A percentile compares a stretch with the other conserved stretches of the same genome.
These are phyloP conservation scores for Cichladusa arquata DNA, from an alignment of 2,113 vertebrate genomes.

Conservation along the genomic window DNA sequence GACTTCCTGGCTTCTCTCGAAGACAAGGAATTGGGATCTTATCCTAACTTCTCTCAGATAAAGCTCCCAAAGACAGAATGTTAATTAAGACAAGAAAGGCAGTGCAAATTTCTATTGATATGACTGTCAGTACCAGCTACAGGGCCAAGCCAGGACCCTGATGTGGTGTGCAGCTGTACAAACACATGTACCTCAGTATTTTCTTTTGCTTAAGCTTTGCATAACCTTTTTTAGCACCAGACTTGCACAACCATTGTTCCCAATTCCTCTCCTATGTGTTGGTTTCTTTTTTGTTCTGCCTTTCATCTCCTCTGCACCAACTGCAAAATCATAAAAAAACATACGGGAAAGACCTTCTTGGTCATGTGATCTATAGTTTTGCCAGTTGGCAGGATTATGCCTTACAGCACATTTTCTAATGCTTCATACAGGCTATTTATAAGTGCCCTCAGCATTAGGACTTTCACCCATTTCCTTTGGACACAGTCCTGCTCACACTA, in stretches of 20 bases:
- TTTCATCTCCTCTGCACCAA: neutral
- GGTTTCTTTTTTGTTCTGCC: neutral
- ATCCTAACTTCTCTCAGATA: neutral
- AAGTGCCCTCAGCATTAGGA: neutral
- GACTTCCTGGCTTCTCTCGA: neutral
- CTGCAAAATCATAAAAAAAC: neutral
- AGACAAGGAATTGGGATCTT: neutral
- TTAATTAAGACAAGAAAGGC: neutral
- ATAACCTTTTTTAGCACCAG: neutral
- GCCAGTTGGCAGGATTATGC: conserved; percentile 38
- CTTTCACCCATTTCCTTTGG: neutral
- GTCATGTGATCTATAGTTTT: neutral
- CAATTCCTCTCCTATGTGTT: neutral
- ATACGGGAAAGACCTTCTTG: neutral
- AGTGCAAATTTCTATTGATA: accelerated
- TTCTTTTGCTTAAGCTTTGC: neutral
- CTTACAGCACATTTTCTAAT: neutral
- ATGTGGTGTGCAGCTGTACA: neutral
- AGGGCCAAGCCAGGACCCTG: neutral
- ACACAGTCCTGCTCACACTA: neutral
- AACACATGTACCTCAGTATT: neutral
- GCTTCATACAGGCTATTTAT: conserved; percentile 2
- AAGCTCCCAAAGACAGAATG: neutral
- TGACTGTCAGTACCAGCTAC: neutral
- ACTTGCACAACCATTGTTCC: neutral